Evolutionary conservation across 2,797 vertebrate genomes (phyloP), one percentile per base, ranked within the genome.

Genomic region (Leptodactylus fallax): DNA sequence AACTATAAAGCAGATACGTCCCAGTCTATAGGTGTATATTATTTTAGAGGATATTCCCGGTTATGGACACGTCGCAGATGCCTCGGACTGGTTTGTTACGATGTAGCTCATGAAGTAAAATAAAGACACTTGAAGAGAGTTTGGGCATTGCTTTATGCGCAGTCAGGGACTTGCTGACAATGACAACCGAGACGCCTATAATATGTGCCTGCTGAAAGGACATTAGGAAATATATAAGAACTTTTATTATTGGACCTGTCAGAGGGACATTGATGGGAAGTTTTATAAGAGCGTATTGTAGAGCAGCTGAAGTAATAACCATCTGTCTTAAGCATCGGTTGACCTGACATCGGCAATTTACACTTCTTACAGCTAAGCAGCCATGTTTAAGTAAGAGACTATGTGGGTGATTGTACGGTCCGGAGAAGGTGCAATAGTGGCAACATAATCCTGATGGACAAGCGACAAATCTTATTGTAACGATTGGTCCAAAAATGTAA

Each of bases 271-370:
- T 25, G 65, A 55, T 65, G 23, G 25, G 51, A 82, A 82, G 61
- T 82, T 80, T 82, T 69, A 82, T 61, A 67, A 82, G 79, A 51
- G 21, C 27, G 51, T 49, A 25, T 81, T 81, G 65, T 7, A 17
- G 81, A 55, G 63, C 63, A 7, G 11, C 81, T 27, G n/a, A 69
- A 69, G 51, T 82, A 69, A 69, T 25, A 69, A 67, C 63, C 21
- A 23, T 63, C 53, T 51, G 56, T 51, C 80, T 82, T 16, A 82
- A 67, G 81, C 51, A 27, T 82, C 23, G 21, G n/a, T 25, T 69
- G 63, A 16, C 11, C n/a, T 82, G 56, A 51, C 36, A 51, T 36
- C 23, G 63, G 14, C 65, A 53, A 67, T 69, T 82, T 69, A 8
- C 16, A 67, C 81, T 25, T 7, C 45, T 21, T 7, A 51, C 36